A percentile compares a stretch with the other conserved stretches of the same genome.
These are phyloP conservation scores for Conus betulinus DNA, from an alignment of 1,140 invertebrate species.

Conservation along the genomic window DNA sequence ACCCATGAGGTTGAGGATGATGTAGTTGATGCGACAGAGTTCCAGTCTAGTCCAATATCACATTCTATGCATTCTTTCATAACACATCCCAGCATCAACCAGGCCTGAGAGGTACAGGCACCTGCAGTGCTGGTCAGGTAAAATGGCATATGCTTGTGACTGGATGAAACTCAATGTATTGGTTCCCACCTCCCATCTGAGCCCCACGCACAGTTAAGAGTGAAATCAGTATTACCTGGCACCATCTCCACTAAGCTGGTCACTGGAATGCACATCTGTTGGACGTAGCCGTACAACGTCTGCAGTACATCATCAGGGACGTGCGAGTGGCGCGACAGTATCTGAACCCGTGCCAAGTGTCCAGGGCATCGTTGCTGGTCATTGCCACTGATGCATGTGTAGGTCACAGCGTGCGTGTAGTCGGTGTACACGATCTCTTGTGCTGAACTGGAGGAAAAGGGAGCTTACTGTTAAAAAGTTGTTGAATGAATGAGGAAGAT, in stretches of 20 bases:
- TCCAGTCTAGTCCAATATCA: too few relatives aligned
- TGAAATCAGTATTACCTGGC: neutral
- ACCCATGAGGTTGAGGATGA: too few relatives aligned
- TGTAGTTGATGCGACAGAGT: too few relatives aligned
- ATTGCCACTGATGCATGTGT: conserved; percentile 13
- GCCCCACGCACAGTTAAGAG: too few relatives aligned
- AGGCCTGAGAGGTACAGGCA: too few relatives aligned
- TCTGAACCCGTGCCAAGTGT: conserved; percentile 14
- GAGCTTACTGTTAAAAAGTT: too few relatives aligned
- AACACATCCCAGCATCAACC: too few relatives aligned
- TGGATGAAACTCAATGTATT: too few relatives aligned
- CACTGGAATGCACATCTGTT: neutral
- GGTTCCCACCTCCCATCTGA: too few relatives aligned
- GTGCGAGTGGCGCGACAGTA: conserved; percentile 7
- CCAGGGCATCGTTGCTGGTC: neutral
- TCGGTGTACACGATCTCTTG: conserved; percentile 37
- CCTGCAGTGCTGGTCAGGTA: neutral
- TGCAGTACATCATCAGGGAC: conserved; percentile 19
- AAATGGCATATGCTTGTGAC: neutral
- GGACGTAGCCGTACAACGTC: neutral
- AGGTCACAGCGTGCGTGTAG: conserved; percentile 37
- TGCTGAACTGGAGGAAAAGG: neutral
- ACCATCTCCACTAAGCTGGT: neutral
- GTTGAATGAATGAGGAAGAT: neutral
- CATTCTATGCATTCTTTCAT: too few relatives aligned